Base-by-base conservation (phyloP, 1,140 invertebrate genomes). In the Drosophila ficusphila region DNA sequence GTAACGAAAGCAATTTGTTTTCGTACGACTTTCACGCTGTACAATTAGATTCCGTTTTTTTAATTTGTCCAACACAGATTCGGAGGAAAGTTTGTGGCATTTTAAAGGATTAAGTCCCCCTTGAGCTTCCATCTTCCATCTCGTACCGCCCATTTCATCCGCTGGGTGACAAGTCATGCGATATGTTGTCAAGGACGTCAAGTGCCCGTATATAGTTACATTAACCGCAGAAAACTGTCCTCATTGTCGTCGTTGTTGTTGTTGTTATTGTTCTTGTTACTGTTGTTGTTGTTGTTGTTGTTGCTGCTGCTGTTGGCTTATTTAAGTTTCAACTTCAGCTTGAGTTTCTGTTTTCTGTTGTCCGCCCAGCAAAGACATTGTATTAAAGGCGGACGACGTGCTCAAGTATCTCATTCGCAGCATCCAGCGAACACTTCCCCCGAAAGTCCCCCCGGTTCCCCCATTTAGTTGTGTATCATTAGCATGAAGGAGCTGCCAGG, bases 241-340 rank as follows among this genome's bases (percentile, higher is more conserved):
- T 47, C 34, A 19, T 46, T 56, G 62, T 47, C 47, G 18, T 16
- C 36, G 14, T 11, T 39, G 19, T 11, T 38, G 21, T 34, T 51
- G 6, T 16, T 38, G 9, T 44, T 47, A 23, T 31, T 69, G 16
- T 39, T 65, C 56, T 27, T 34, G 12, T 25, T 58, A 18, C 33
- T 62, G 68, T 11, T 39, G 19, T 11, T 38, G 21, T 34, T 51
- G 6, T 16, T 38, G 9, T 44, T 47, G 29, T 31, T 69, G 16
- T 39, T 65, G 64, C 27, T 34, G 12, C 31, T 58, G 21, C 33
- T 62, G 68, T 29, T 53, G 56, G 36, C 79, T 70, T 82, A 78
- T 78, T 82, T 83, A 83, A 82, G 75, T 85, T 75, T 82, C 70
- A 79, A 83, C 75, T 82, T 75, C 62, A 47, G 69, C 68, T 62